These are phyloP conservation scores for Caloenas nicobarica DNA, from an alignment of 2,113 vertebrate genomes.

Conservation along the genomic window DNA sequence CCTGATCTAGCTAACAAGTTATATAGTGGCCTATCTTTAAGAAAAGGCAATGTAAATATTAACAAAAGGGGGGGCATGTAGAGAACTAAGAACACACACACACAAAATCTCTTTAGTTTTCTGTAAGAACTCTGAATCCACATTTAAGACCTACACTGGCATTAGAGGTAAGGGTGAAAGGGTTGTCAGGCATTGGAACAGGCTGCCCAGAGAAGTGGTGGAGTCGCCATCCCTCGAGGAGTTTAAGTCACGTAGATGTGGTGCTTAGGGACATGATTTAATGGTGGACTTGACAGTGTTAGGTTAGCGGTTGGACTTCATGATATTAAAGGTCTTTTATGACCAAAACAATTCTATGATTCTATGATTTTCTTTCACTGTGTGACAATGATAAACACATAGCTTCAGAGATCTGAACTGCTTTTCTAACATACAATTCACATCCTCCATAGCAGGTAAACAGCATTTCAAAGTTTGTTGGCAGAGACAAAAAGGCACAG, in stretches of 20 bases:
- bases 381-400: neutral
- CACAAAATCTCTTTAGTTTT: neutral
- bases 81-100: neutral
- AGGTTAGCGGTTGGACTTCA: too few species aligned
- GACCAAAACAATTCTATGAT: too few species aligned
- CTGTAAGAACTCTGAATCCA: neutral
- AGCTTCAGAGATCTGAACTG: neutral
- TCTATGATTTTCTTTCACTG: neutral
- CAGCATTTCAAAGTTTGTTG: conserved; percentile 40
- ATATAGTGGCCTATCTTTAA: neutral
- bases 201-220: too few species aligned
- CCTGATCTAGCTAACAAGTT: neutral
- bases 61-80: neutral
- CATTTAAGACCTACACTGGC: neutral
- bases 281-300: too few species aligned
- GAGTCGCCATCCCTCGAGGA: too few species aligned
- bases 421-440: conserved; percentile 13
- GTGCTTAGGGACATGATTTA: too few species aligned
- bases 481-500: conserved; percentile 43
- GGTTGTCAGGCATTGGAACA: too few species aligned
- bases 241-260: too few species aligned
- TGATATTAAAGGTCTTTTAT: too few species aligned
- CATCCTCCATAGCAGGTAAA: conserved; percentile 11
- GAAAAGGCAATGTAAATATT: neutral
- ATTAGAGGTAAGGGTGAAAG: neutral